These are phyloP conservation scores for Phalacrocorax pelagicus DNA, from an alignment of 2,113 vertebrate species.

Conservation along the genomic window DNA sequence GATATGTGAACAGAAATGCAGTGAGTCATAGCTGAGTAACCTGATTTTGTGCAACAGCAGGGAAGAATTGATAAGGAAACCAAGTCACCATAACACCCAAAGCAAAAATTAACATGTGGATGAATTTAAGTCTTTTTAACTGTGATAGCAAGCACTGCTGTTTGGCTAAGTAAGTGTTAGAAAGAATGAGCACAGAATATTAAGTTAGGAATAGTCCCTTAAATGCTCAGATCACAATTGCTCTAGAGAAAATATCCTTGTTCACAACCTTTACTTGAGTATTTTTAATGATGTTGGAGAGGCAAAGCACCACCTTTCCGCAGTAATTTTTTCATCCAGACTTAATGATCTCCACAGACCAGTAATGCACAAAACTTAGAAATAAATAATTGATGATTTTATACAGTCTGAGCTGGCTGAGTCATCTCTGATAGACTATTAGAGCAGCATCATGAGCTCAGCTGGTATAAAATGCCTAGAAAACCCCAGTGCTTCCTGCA, in stretches of 20 bases:
- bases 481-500: background rate
- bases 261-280: background rate
- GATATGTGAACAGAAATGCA: background rate
- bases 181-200: background rate
- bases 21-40: slow-evolving; percentile 28
- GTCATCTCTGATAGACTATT: slow-evolving; percentile 3
- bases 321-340: background rate
- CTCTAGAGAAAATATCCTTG: background rate
- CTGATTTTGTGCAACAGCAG: background rate
- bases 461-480: slow-evolving; percentile 20
- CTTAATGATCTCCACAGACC: slow-evolving; percentile 13
- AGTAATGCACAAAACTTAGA: background rate
- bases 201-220: background rate
- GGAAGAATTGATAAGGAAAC: background rate
- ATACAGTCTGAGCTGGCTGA: slow-evolving; percentile 6
- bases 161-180: background rate
- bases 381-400: slow-evolving; percentile 55
- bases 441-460: background rate
- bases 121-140: background rate
- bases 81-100: background rate
- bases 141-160: background rate
- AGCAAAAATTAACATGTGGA: background rate
- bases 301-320: background rate
- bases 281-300: background rate
- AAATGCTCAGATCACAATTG: background rate